Percentiles rank a stretch among this genome's conserved stretches.
Conservation (phyloP, 1,140 invertebrate genomes). For the Schmidtea mediterranea region DNA sequence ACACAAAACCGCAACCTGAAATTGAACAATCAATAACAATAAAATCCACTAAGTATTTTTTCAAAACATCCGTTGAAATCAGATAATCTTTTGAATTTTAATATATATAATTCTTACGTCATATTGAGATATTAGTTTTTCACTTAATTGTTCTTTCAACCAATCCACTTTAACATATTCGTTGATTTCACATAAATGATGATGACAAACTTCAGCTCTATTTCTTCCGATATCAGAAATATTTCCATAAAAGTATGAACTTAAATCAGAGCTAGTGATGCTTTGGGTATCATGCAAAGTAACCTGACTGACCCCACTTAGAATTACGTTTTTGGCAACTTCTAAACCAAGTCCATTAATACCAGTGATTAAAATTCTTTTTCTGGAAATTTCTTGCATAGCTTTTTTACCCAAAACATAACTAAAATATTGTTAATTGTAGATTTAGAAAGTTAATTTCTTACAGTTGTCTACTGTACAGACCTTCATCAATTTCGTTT, state of each 20-base stretch:
- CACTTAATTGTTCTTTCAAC: conserved; percentile 25
- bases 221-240: conserved; percentile 46
- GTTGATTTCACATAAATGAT: conserved; percentile 61
- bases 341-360: conserved; percentile 80
- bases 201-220: conserved; percentile 48
- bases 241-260: conserved; percentile 17
- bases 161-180: conserved; percentile 54
- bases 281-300: conserved; percentile 52
- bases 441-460: no score
- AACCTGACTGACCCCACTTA: conserved; percentile 84
- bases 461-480: no score
- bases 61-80: no score
- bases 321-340: conserved; percentile 87
- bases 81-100: no score
- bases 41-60: no score
- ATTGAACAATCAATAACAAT: no score
- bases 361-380: conserved; percentile 73
- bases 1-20: no score
- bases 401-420: conserved; percentile 85
- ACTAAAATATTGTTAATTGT: no score
- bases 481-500: no score
- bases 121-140: no score
- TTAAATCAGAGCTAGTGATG: conserved; percentile 28
- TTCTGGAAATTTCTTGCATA: conserved; percentile 75
- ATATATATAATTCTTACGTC: no score